phyloP scores from a whole-genome alignment of 23 tunicate genomes.

The Styela plicata region DNA sequence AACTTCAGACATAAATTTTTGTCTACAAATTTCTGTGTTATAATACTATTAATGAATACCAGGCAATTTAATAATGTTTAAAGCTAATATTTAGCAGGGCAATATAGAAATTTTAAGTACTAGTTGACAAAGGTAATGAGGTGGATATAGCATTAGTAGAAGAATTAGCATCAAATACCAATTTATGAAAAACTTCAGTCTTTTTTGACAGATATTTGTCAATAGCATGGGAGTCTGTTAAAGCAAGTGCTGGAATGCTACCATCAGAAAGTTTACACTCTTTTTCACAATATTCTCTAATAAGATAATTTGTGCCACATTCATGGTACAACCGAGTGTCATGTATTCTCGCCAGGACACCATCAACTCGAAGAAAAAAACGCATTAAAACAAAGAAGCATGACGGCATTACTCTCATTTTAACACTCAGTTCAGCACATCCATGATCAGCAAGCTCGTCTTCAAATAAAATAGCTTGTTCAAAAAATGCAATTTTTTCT shows the following conservation, averaged over 20 bases:
- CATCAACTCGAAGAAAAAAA: conserved; percentile 90
- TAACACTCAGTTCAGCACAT: conserved; percentile 71
- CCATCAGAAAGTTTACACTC: conserved; percentile 28
- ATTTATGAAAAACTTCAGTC: conserved; percentile 6
- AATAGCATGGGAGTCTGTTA: conserved; percentile 14
- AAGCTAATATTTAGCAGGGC: no score
- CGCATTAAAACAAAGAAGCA: conserved; percentile 92
- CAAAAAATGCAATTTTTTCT: conserved; percentile 86
- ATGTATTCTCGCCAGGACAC: conserved; percentile 67
- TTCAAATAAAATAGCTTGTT: conserved; percentile 89
- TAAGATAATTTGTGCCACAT: conserved; percentile 55
- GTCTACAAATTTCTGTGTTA: no score
- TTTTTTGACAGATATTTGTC: conserved; percentile 7
- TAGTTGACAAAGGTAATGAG: background rate
- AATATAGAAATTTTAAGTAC: background rate
- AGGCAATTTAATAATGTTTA: no score
- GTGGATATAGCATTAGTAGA: background rate
- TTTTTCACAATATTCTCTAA: conserved; percentile 89
- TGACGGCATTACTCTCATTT: conserved; percentile 93
- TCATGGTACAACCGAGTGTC: conserved; percentile 91
- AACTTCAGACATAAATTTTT: no score
- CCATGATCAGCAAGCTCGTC: conserved; percentile 99
- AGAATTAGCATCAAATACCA: background rate
- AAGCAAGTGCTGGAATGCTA: background rate
- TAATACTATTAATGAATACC: no score